Evolutionary conservation across 2,888 invertebrate species (phyloP).

Genomic region (Junonia oenone): DNA sequence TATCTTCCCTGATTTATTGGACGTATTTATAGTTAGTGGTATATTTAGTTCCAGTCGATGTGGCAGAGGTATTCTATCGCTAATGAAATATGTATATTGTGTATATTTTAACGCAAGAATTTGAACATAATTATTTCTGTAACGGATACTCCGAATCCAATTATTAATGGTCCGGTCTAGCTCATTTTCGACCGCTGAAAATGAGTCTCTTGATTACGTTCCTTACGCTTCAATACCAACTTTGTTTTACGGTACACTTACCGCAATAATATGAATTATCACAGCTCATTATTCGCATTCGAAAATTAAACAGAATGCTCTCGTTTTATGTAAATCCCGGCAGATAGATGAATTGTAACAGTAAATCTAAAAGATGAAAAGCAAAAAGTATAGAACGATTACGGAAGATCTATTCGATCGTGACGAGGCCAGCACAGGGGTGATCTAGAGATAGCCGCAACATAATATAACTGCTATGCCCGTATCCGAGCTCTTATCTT

Average conservation of each 20-base stretch:
- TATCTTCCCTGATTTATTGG: constrained; percentile 35
- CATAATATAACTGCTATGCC: constrained; percentile 58
- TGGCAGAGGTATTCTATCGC: constrained; percentile 3
- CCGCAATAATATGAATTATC: constrained; percentile 23
- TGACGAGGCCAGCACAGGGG: constrained; percentile 34
- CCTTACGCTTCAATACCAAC: constrained; percentile 29
- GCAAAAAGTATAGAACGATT: constrained; percentile 40
- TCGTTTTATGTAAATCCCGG: constrained; percentile 7
- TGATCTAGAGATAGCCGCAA: constrained; percentile 56
- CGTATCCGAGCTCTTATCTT: constrained; percentile 68
- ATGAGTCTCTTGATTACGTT: constrained; percentile 25
- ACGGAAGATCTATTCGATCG: constrained; percentile 43
- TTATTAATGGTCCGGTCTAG: constrained; percentile 25
- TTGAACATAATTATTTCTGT: constrained; percentile 18
- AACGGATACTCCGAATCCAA: constrained; percentile 18
- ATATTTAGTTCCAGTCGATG: constrained; percentile 5
- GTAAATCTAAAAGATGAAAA: constrained; percentile 11
- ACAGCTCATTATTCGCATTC: constrained; percentile 17
- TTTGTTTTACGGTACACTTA: constrained; percentile 27
- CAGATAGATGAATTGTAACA: constrained; percentile 23
- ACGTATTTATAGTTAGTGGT: constrained; percentile 10
- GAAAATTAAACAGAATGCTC: constrained; percentile 15
- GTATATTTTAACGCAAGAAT: constrained; percentile 35
- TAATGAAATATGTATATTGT: not conserved
- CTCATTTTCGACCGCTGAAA: constrained; percentile 28